Evolutionary conservation across 2,888 invertebrate species (phyloP).

Genomic region (Congeria kusceri): DNA sequence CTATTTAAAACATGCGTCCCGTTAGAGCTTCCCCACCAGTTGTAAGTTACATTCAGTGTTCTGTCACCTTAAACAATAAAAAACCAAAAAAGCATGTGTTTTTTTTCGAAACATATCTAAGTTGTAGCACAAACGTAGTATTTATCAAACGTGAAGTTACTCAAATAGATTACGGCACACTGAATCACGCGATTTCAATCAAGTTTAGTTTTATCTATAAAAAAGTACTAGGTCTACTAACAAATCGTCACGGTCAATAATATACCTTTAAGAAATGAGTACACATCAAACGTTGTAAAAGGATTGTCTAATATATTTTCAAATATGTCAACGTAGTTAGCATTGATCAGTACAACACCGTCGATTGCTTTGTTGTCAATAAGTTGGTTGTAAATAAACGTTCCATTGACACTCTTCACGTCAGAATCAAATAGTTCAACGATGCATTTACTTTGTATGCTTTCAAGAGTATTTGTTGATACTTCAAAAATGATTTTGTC

Average conservation of each 20-base stretch:
- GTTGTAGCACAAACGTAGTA: no score
- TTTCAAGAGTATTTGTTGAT: conserved; percentile 45
- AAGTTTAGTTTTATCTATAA: no score
- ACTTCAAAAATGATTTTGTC: conserved; percentile 16
- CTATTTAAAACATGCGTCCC: conserved; percentile 11
- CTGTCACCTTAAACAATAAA: conserved; percentile 16
- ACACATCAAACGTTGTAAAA: conserved; percentile 40
- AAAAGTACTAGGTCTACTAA: no score
- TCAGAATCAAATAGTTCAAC: conserved; percentile 24
- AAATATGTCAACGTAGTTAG: conserved; percentile 31
- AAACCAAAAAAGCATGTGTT: neutral
- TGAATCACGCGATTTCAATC: no score
- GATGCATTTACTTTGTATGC: conserved; percentile 29
- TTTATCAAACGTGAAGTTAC: no score
- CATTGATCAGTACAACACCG: conserved; percentile 16
- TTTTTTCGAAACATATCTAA: no score
- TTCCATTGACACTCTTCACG: conserved; percentile 12
- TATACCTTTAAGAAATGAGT: conserved; percentile 2
- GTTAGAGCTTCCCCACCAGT: conserved; percentile 62
- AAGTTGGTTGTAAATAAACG: conserved; percentile 50
- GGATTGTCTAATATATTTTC: conserved; percentile 63
- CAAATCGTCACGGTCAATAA: no score
- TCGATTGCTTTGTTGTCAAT: conserved; percentile 12
- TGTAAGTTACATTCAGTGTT: conserved; percentile 32
- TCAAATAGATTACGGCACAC: no score